phyloP scores from a whole-genome alignment of 2,113 vertebrate genomes.

The Scomber colias region DNA sequence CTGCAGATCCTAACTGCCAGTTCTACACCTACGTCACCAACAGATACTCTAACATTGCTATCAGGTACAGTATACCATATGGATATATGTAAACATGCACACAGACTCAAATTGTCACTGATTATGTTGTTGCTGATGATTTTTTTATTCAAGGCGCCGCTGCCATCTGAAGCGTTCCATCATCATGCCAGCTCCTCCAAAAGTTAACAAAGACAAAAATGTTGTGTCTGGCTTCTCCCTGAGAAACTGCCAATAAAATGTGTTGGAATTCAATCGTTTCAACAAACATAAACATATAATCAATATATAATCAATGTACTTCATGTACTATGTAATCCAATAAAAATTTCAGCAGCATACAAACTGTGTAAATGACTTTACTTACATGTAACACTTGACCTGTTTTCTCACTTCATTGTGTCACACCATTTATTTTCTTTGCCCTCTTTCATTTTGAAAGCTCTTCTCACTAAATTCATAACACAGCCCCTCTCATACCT shows the following conservation, averaged over 20 bases:
- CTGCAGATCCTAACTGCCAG: slow-evolving; percentile 66
- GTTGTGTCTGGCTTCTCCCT: slow-evolving; percentile 69
- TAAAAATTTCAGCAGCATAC: too few species aligned
- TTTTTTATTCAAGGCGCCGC: slow-evolving; percentile 53
- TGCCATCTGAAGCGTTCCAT: slow-evolving; percentile 76
- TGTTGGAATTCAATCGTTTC: too few species aligned
- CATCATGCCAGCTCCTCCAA: slow-evolving; percentile 62
- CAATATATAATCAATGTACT: too few species aligned
- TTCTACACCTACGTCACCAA: slow-evolving; percentile 69
- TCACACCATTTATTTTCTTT: too few species aligned
- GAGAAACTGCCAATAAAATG: slow-evolving; percentile 9
- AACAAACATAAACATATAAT: too few species aligned
- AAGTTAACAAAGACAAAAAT: slow-evolving; percentile 28
- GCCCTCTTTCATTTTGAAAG: too few species aligned
- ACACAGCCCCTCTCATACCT: too few species aligned
- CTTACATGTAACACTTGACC: too few species aligned
- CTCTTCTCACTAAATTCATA: too few species aligned
- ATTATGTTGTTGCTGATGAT: not conserved
- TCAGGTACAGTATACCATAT: slow-evolving; percentile 37
- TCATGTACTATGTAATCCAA: too few species aligned
- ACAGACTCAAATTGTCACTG: not conserved
- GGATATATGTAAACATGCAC: not conserved
- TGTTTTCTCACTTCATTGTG: too few species aligned
- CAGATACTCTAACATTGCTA: rapidly evolving
- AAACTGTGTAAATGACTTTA: too few species aligned